Evolutionary conservation across 2,888 invertebrate genomes (phyloP).

Genomic region (Bugula neritina): DNA sequence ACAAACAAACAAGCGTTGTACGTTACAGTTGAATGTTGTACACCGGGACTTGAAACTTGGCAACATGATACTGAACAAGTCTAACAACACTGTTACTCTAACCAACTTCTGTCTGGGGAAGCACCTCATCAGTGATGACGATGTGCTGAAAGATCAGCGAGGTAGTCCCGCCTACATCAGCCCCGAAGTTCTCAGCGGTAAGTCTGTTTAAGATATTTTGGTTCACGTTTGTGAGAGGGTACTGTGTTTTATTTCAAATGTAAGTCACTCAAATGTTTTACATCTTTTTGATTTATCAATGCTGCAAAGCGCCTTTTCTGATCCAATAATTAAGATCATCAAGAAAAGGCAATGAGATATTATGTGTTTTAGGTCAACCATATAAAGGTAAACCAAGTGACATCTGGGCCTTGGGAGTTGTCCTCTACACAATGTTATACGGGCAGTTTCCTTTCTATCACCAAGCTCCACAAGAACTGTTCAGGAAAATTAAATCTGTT

Average conservation of each 20-base stretch:
- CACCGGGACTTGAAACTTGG: conserved; percentile 72
- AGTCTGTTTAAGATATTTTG: conserved; percentile 31
- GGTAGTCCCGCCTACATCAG: conserved; percentile 77
- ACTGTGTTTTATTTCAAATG: no score
- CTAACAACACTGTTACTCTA: conserved; percentile 61
- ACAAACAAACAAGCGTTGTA: no score
- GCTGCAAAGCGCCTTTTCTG: no score
- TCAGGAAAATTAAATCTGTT: conserved; percentile 69
- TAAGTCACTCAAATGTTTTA: no score
- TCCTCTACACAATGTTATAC: conserved; percentile 71
- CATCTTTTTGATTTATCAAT: no score
- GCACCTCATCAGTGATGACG: conserved; percentile 67
- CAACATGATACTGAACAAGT: conserved; percentile 68
- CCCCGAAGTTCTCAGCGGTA: conserved; percentile 69
- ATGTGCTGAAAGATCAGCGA: conserved; percentile 68
- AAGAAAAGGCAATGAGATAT: no score
- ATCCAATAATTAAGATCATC: no score
- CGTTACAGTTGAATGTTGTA: conserved; percentile 68
- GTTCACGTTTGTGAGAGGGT: no score
- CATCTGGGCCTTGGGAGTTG: conserved; percentile 76
- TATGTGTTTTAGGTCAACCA: conserved; percentile 63
- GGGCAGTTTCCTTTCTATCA: conserved; percentile 78
- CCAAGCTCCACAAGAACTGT: conserved; percentile 66
- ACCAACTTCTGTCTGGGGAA: conserved; percentile 74
- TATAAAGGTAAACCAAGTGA: conserved; percentile 74